A percentile compares a stretch with the other conserved stretches of the same genome.
phyloP scores from a whole-genome alignment of 2,797 vertebrate genomes.

The Denticeps clupeoides region DNA sequence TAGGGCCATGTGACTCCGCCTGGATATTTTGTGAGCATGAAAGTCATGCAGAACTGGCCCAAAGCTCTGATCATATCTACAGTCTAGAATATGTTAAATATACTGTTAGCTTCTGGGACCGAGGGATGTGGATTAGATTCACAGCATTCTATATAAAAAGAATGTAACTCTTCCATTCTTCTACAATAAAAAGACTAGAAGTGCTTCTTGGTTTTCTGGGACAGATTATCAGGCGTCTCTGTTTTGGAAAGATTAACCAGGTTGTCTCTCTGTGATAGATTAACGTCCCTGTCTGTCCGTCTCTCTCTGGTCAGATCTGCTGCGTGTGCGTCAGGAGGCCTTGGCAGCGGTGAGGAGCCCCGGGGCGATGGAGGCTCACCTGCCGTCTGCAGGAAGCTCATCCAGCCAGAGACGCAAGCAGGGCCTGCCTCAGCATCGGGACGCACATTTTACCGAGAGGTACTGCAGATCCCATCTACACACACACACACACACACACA shows the following conservation, averaged over 20 bases:
- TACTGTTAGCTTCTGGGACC: too few relatives aligned
- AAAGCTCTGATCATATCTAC: too few relatives aligned
- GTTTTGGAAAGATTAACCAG: too few relatives aligned
- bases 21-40: too few relatives aligned
- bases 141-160: too few relatives aligned
- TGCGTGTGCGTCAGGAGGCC: constrained; percentile 82
- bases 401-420: constrained; percentile 88
- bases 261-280: background rate
- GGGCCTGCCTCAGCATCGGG: constrained; percentile 80
- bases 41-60: too few relatives aligned
- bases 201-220: background rate
- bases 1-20: too few relatives aligned
- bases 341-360: constrained; percentile 67
- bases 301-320: constrained; percentile 60
- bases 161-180: background rate
- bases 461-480: constrained; percentile 36
- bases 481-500: background rate
- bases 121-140: too few relatives aligned
- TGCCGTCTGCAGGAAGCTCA: constrained; percentile 72
- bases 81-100: background rate
- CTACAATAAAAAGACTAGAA: background rate
- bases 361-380: constrained; percentile 76
- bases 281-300: background rate
- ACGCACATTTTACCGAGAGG: constrained; percentile 85
- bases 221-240: background rate